These are phyloP conservation scores for Agelas oroides DNA, from an alignment of 37 sponge, comb jelly and placozoan species.

Conservation along the genomic window DNA sequence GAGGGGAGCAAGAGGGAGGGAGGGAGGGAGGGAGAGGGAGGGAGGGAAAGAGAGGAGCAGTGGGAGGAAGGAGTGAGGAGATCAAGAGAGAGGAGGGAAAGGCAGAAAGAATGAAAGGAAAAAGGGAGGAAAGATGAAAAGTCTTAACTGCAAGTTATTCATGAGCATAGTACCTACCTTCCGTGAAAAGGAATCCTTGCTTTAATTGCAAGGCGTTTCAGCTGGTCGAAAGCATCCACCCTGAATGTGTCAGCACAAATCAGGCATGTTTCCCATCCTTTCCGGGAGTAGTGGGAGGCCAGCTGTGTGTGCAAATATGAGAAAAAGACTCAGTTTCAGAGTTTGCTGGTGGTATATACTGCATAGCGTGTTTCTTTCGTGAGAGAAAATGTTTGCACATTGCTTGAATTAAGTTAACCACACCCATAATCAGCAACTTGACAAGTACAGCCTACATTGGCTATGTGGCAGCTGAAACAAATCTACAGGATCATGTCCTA, in stretches of 20 bases:
- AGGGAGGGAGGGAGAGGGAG: conserved; percentile 13
- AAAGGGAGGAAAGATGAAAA: no score
- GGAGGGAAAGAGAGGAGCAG: conserved; percentile 1
- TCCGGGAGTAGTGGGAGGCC: conserved; percentile 91
- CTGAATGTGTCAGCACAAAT: conserved; percentile 98
- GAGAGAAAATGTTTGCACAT: conserved; percentile 2
- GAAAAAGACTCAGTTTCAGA: not conserved
- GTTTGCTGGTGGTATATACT: not conserved
- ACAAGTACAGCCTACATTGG: no score
- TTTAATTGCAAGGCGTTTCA: conserved; percentile 95
- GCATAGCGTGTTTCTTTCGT: no score
- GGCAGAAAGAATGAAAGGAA: no score
- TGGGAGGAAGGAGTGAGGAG: no score
- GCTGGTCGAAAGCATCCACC: conserved; percentile 98
- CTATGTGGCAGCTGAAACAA: no score
- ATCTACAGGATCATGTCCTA: no score
- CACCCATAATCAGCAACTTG: no score
- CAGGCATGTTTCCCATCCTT: conserved; percentile 95
- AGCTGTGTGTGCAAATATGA: conserved; percentile 45
- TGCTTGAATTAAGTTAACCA: not conserved
- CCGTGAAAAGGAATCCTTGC: conserved; percentile 82
- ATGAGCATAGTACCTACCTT: not conserved
- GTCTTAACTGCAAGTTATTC: not conserved
- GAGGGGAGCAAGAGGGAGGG: conserved; percentile 6
- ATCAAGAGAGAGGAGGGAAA: no score